Evolutionary conservation across 1,140 invertebrate species (phyloP), one percentile per base, ranked within the genome.

Genomic region (Bilobella aurantiaca): DNA sequence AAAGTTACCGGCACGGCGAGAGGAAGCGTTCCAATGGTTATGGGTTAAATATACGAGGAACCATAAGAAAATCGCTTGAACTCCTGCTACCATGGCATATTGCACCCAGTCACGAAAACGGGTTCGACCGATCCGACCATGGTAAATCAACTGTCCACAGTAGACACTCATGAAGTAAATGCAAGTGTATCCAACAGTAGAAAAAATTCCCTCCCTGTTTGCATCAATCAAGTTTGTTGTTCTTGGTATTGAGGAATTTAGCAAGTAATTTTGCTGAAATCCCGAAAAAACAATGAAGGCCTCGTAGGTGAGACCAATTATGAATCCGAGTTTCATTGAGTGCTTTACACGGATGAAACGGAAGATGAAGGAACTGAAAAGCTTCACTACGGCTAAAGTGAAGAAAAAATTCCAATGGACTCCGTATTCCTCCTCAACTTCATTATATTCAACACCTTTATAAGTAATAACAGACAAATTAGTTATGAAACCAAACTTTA

Each of bases 381-480:
- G 75, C 81, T 91, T 93, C 3, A 91, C 86, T 49, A 87, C 78
- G 28, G 89, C 90, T 37, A 98, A 76, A 1, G 92, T 96, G 64
- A 96, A 86, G 75, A 97, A 98, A 76, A 98, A 98, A 77, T 98
- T 98, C 91, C 94, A 96, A 78, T 97, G 93, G 3, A 88, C 81
- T 1, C 95, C 96, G 81, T 98, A 98, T 75, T 98, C 96, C 3
- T 85, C 83, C 0, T 90, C 82, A 77, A 93, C 88, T 74, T 89
- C 85, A 62, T 92, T 87, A 77, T 98, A 98, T 63, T 89, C 82
- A 1, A 86, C 76, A 64, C 80, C 73, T 74, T 84, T 83, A 14
- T 87, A 78, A n/a, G 83, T 76, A 1, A 85, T 30, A 65, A 81
- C 84, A 62, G 3, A 62, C 29, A 62, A 12, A 5, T 14, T 37